phyloP scores from a whole-genome alignment of 2,797 vertebrate species.

The Syngnathus acus region DNA sequence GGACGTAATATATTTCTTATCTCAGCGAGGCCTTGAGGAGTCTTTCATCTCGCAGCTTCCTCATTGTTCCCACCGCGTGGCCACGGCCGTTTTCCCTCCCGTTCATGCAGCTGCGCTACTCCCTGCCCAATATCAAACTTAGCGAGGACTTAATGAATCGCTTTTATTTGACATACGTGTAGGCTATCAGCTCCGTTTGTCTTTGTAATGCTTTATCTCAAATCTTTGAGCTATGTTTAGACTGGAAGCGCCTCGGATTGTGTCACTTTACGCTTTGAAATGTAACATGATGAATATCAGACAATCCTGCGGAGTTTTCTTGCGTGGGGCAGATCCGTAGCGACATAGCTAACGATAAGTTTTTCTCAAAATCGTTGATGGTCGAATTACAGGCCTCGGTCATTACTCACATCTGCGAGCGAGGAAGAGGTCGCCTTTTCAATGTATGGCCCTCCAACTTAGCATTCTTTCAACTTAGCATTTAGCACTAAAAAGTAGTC shows the following conservation, averaged over 20 bases:
- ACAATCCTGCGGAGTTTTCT: neutral
- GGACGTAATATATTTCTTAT: conserved; percentile 5
- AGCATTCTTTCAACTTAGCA: neutral
- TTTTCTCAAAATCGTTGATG: conserved; percentile 33
- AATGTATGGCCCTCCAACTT: neutral
- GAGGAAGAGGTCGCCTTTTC: conserved; percentile 29
- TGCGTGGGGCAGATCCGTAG: no score
- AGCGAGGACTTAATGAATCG: neutral
- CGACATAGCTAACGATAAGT: no score
- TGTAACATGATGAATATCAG: neutral
- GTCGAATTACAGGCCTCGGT: conserved; percentile 51
- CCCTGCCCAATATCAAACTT: neutral
- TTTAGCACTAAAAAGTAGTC: neutral
- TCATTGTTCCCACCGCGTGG: neutral
- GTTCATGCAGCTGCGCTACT: conserved; percentile 6
- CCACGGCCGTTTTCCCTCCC: neutral
- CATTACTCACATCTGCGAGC: conserved; percentile 51
- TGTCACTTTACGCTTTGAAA: neutral
- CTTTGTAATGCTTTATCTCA: neutral
- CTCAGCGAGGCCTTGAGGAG: conserved; percentile 1
- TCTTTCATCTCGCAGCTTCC: neutral
- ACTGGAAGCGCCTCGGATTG: neutral
- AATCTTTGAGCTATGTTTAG: neutral
- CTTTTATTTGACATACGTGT: neutral
- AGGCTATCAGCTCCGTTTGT: neutral